Base-by-base conservation (phyloP, 2,888 invertebrate genomes). In the Conops quadrifasciatus region DNA sequence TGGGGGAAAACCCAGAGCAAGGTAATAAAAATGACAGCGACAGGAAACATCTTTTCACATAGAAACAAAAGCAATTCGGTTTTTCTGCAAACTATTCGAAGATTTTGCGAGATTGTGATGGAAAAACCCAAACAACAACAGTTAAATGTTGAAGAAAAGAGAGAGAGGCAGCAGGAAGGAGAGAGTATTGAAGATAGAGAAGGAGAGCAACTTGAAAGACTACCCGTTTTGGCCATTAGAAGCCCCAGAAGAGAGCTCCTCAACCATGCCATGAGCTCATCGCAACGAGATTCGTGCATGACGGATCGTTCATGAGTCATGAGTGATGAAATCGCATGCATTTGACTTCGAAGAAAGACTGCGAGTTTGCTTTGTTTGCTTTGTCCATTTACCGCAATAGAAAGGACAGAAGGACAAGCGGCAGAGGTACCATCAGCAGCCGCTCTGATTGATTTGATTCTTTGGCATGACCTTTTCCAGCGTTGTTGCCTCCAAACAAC, bases 151-250 rank as follows among this genome's bases (percentile, higher is more conserved):
- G 49, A 71, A 72, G 36, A 51, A 49, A 24, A 45, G 19, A 1
- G 1, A 56, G 2, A 56, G n/a, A 58, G 63, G 30, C 56, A 26
- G 24, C 68, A 75, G 75, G 77, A 77, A 75, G 77, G 75, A 78
- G 81, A 81, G 79, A 82, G 82, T 82, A 80, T 80, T 81, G 81
- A 82, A 81, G 82, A 80, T 75, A 77, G 82, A 81, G 79, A 82
- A 24, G 11, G 58, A 28, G 15, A 58, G 16, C 28, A 13, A 26
- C 11, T 28, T 4, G 26, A 58, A 58, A 58, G 53, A 53, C 13
- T 53, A 53, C 2, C 11, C 3, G 53, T 53, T 53, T 53, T 21
- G 21, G 53, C 21, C 5, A 19, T 19, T 2, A 4, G 49, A 49
- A 16, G 49, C 15, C 4, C n/a, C n/a, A n/a, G n/a, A 19, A n/a